Base-by-base conservation (phyloP, 2,888 invertebrate genomes). In the Caenorhabditis japonica region DNA sequence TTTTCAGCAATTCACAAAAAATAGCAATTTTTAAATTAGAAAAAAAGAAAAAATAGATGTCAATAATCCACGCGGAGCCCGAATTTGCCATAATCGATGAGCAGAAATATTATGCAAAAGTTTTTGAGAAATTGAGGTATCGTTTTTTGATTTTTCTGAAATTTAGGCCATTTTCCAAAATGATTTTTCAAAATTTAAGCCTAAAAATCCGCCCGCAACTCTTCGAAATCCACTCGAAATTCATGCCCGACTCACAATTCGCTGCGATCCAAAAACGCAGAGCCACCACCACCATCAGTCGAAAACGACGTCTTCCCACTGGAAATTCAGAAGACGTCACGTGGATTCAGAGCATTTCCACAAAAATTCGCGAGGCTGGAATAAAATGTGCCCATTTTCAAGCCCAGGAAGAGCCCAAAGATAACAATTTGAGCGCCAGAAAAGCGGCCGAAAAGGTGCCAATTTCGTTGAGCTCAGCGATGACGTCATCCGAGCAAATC, bases 201-300 rank as follows among this genome's bases (percentile, higher is more conserved):
- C 8, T 68, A 7, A 46, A 51, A 55, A 59, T 75, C n/a, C 55
- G 59, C 8, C 27, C 69, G 5, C 64, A 64, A n/a, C 47, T 83
- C 13, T 83, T 70, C 47, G 75, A 82, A 46, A 75, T 83, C 19
- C 44, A 60, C 23, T 56, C 66, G 7, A 70, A 76, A 34, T 84
- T 81, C 55, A 59, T 71, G 68, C 75, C 77, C 47, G 77, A 82
- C 56, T 76, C 76, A 27, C 75, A 81, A 30, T 74, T 76, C n/a
- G 68, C 64, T 39, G 77, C 81, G 4, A 51, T 62, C 19, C 46
- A 74, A 38, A 66, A 43, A 34, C 60, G 59, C 12, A 58, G 71
- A 58, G 33, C 15, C 13, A 27, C 38, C 17, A 41, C 25, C 5
- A 17, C 23, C 43, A 34, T 44, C 49, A 41, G 51, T 5, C 36